Percentiles rank a stretch among this genome's conserved stretches.
These are phyloP conservation scores for Musca domestica DNA, from an alignment of 1,140 invertebrate species.

Conservation along the genomic window DNA sequence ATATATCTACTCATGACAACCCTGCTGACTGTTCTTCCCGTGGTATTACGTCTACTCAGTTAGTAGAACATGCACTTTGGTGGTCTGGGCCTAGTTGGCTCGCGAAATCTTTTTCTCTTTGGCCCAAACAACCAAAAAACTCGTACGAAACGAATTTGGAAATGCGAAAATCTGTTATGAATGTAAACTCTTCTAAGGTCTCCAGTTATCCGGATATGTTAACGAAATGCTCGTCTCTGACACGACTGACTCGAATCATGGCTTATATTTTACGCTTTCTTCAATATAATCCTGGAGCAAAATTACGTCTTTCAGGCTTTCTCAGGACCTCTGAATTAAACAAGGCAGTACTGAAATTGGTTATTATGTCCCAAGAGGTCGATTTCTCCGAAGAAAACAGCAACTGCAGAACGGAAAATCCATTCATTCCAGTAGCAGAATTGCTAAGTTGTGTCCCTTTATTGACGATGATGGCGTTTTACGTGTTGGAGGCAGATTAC, in stretches of 20 bases:
- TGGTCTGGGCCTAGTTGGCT: slow-evolving; percentile 26
- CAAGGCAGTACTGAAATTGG: background rate
- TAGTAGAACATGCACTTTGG: slow-evolving; percentile 26
- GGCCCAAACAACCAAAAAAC: background rate
- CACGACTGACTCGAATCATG: background rate
- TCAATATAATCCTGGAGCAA: background rate
- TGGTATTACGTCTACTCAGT: slow-evolving; percentile 25
- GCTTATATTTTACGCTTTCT: slow-evolving; percentile 12
- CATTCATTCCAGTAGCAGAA: no score
- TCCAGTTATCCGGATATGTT: background rate
- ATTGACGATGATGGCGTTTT: no score
- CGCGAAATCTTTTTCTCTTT: background rate
- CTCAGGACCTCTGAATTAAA: background rate
- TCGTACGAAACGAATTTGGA: background rate
- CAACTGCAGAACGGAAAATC: background rate
- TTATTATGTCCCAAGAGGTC: background rate
- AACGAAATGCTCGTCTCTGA: background rate
- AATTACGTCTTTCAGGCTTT: background rate
- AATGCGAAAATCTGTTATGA: background rate
- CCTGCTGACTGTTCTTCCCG: slow-evolving; percentile 35
- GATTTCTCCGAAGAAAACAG: background rate
- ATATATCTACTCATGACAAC: slow-evolving; percentile 41
- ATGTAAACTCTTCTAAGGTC: background rate
- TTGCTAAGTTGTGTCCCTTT: no score
- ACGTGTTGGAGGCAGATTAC: no score